Evolutionary conservation across 2,113 vertebrate species (phyloP).

Genomic region (Chroicocephalus ridibundus): DNA sequence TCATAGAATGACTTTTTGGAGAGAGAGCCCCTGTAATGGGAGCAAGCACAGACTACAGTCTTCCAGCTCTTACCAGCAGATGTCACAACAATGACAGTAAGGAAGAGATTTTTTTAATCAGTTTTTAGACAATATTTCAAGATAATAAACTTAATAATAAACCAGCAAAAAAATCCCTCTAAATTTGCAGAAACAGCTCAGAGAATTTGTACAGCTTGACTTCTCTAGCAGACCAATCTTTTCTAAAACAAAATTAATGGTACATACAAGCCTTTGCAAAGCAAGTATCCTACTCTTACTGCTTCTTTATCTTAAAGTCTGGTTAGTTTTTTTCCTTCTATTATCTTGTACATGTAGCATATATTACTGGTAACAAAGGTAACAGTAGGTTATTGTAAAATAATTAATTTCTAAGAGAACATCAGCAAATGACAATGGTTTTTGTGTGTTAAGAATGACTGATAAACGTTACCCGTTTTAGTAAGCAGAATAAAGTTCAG

Average conservation of each 20-base stretch:
- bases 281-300: not conserved
- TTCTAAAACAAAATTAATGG: not conserved
- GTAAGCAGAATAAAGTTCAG: not conserved
- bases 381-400: not conserved
- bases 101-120: not conserved
- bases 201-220: not conserved
- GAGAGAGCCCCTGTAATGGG: not conserved
- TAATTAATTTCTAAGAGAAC: not conserved
- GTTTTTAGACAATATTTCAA: not conserved
- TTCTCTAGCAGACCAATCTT: not conserved
- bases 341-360: not conserved
- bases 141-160: not conserved
- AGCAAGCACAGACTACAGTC: not conserved
- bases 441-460: not conserved
- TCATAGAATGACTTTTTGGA: too few species aligned
- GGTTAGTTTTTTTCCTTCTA: not conserved
- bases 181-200: not conserved
- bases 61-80: constrained; percentile 25
- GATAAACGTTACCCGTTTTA: not conserved
- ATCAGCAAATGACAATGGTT: not conserved
- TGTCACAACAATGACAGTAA: not conserved
- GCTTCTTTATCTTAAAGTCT: not conserved
- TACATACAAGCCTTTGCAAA: not conserved
- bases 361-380: not conserved
- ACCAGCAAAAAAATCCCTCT: not conserved